phyloP scores from a whole-genome alignment of 2,113 vertebrate species.

The Orthonyx spaldingii region DNA sequence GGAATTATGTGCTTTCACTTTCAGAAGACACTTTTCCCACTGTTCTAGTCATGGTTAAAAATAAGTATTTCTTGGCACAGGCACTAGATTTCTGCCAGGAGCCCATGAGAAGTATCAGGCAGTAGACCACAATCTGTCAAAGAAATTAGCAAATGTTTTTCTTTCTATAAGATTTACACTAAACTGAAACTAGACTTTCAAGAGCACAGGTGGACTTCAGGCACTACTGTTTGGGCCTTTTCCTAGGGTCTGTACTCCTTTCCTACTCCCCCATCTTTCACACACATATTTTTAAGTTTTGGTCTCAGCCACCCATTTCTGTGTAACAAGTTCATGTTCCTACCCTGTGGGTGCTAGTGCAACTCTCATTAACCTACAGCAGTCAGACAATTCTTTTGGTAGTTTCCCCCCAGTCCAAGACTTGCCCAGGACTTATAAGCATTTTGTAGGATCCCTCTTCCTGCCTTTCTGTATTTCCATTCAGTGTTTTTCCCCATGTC shows the following conservation, averaged over 20 bases:
- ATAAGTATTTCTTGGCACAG: background rate
- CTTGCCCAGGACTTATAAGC: background rate
- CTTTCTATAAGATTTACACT: background rate
- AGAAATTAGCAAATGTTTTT: background rate
- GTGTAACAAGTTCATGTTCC: background rate
- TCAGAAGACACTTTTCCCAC: background rate
- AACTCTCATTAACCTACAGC: background rate
- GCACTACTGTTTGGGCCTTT: background rate
- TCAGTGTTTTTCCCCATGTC: background rate
- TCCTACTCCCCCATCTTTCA: background rate
- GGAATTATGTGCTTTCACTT: background rate
- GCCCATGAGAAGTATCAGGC: fast-evolving
- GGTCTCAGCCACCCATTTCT: fast-evolving
- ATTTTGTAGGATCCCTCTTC: background rate
- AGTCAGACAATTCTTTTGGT: background rate
- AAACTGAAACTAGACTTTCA: background rate
- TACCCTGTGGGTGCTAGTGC: background rate
- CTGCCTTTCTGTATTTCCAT: background rate
- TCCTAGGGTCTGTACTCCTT: background rate
- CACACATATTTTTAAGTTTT: fast-evolving
- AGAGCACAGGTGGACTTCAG: background rate
- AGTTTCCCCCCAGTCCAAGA: background rate
- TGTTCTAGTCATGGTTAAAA: background rate
- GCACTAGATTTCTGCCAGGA: background rate
- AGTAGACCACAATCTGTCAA: background rate